These are phyloP conservation scores for Megaptera novaeangliae DNA, from an alignment of 2,113 vertebrate species.

Conservation along the genomic window DNA sequence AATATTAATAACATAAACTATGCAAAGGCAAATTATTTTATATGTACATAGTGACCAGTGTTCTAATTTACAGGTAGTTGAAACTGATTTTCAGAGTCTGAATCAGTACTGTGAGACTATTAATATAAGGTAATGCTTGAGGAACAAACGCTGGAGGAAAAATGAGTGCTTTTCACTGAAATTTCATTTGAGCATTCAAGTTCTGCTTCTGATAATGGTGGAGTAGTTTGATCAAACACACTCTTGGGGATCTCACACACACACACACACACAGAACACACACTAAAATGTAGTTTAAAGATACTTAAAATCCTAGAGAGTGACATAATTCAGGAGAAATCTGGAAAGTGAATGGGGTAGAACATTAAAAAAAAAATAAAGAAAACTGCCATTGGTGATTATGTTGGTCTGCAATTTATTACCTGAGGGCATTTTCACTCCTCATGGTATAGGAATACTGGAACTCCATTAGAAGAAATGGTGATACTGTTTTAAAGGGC, in stretches of 20 bases:
- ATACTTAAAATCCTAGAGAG: not conserved
- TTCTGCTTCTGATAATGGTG: not conserved
- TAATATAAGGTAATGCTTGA: not conserved
- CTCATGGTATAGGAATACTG: not conserved
- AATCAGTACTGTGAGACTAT: not conserved
- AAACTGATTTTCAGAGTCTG: not conserved
- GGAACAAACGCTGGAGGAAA: not conserved
- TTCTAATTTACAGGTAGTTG: not conserved
- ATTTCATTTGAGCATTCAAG: not conserved
- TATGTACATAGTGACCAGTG: not conserved
- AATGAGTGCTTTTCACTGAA: not conserved
- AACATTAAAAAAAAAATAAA: not conserved
- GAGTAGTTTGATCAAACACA: not conserved
- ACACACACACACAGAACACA: not conserved
- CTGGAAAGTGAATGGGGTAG: not conserved
- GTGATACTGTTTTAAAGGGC: not conserved
- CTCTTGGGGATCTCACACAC: not conserved
- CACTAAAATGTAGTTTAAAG: not conserved
- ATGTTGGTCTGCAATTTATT: not conserved
- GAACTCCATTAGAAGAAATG: not conserved
- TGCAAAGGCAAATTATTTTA: not conserved
- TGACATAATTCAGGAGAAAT: not conserved
- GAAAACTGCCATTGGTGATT: not conserved
- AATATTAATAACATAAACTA: not conserved
- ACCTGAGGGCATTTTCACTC: not conserved